phyloP scores from a whole-genome alignment of 2,888 invertebrate species.

The Lasioglossum pauxillum region DNA sequence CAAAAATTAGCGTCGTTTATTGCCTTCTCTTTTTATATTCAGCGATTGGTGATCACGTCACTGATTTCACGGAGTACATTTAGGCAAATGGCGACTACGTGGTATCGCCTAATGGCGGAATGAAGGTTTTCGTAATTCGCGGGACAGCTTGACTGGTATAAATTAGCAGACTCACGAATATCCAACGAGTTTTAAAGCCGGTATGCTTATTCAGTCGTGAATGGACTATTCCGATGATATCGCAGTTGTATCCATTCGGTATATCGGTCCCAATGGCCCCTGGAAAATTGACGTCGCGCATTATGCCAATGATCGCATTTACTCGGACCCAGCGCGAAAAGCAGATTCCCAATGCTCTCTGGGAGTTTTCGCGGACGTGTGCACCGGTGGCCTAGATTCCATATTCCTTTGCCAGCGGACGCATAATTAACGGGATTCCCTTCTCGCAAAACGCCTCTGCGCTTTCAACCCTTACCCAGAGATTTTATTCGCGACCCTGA shows the following conservation, averaged over 20 bases:
- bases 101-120: neutral
- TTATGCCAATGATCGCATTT: conserved; percentile 61
- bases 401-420: conserved; percentile 10
- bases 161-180: conserved; percentile 57
- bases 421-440: neutral
- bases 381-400: conserved; percentile 6
- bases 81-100: neutral
- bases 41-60: neutral
- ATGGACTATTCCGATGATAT: conserved; percentile 57
- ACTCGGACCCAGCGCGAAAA: conserved; percentile 10
- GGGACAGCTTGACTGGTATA: conserved; percentile 34
- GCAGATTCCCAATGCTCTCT: conserved; percentile 20
- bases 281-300: conserved; percentile 58
- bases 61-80: neutral
- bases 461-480: neutral
- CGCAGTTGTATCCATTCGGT: conserved; percentile 30
- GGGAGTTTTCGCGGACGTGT: conserved; percentile 6
- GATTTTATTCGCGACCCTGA: neutral
- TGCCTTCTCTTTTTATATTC: neutral
- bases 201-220: conserved; percentile 50
- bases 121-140: conserved; percentile 19
- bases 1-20: too few relatives aligned
- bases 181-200: conserved; percentile 56
- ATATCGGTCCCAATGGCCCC: conserved; percentile 53
- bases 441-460: neutral